These are phyloP conservation scores for Hesperia comma DNA, from an alignment of 2,888 invertebrate genomes.

Conservation along the genomic window DNA sequence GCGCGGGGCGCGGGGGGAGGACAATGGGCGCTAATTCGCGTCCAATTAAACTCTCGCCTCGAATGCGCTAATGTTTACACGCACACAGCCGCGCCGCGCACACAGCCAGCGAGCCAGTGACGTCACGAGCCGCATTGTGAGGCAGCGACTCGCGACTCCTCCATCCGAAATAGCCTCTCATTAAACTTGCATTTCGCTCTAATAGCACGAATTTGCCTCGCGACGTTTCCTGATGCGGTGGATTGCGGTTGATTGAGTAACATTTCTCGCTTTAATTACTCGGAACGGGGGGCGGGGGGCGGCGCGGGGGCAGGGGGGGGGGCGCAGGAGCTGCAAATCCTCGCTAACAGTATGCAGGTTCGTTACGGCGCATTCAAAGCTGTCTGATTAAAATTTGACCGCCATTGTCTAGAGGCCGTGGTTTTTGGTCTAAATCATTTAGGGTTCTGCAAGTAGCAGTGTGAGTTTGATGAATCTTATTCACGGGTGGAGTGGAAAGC, in stretches of 20 bases:
- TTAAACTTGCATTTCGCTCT: constrained; percentile 38
- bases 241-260: constrained; percentile 36
- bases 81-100: constrained; percentile 36
- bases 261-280: constrained; percentile 39
- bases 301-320: constrained; percentile 20
- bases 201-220: constrained; percentile 39
- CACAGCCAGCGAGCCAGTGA: constrained; percentile 45
- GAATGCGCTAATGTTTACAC: constrained; percentile 65
- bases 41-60: constrained; percentile 60
- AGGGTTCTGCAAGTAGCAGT: constrained; percentile 1
- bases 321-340: constrained; percentile 29
- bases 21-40: constrained; percentile 57
- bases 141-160: constrained; percentile 28
- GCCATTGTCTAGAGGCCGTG: constrained; percentile 29
- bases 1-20: neutral
- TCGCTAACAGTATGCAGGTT: constrained; percentile 24
- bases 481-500: constrained; percentile 20
- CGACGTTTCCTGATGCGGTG: constrained; percentile 37
- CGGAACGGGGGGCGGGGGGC: constrained; percentile 15
- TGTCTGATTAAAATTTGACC: constrained; percentile 35
- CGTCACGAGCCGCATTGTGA: constrained; percentile 34
- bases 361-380: constrained; percentile 36
- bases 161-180: constrained; percentile 37
- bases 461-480: constrained; percentile 32
- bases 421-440: constrained; percentile 33